phyloP scores from a whole-genome alignment of 2,888 invertebrate genomes.

The Incurvaria masculella region DNA sequence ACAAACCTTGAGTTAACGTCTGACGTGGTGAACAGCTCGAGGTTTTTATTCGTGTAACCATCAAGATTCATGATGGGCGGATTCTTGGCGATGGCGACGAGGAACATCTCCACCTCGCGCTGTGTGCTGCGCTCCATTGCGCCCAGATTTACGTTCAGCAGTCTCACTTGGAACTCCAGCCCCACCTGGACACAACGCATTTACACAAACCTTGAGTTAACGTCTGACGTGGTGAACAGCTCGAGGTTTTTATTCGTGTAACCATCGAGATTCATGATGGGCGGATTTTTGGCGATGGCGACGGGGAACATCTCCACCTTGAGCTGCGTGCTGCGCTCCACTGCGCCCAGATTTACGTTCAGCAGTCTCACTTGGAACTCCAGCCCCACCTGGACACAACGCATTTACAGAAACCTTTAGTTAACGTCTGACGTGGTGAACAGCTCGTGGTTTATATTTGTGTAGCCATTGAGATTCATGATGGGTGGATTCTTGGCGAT shows the following conservation, averaged over 20 bases:
- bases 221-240: slow-evolving; percentile 63
- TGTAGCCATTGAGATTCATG: slow-evolving; percentile 73
- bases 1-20: too few species aligned
- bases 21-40: slow-evolving; percentile 64
- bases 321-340: slow-evolving; percentile 62
- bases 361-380: slow-evolving; percentile 63
- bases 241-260: slow-evolving; percentile 70
- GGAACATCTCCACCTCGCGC: slow-evolving; percentile 70
- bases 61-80: slow-evolving; percentile 75
- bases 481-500: slow-evolving; percentile 73
- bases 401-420: too few species aligned
- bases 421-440: too few species aligned
- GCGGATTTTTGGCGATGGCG: slow-evolving; percentile 71
- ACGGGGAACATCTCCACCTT: slow-evolving; percentile 73
- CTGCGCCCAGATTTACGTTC: slow-evolving; percentile 62
- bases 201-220: too few species aligned
- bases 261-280: slow-evolving; percentile 72
- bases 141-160: slow-evolving; percentile 65
- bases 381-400: slow-evolving; percentile 50
- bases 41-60: slow-evolving; percentile 69
- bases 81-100: slow-evolving; percentile 70
- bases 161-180: slow-evolving; percentile 59
- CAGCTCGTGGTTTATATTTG: slow-evolving; percentile 66
- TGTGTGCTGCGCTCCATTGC: slow-evolving; percentile 62
- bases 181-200: slow-evolving; percentile 53